These are phyloP conservation scores for Drosophila aldrichi DNA, from an alignment of 2,888 invertebrate species.

Conservation along the genomic window DNA sequence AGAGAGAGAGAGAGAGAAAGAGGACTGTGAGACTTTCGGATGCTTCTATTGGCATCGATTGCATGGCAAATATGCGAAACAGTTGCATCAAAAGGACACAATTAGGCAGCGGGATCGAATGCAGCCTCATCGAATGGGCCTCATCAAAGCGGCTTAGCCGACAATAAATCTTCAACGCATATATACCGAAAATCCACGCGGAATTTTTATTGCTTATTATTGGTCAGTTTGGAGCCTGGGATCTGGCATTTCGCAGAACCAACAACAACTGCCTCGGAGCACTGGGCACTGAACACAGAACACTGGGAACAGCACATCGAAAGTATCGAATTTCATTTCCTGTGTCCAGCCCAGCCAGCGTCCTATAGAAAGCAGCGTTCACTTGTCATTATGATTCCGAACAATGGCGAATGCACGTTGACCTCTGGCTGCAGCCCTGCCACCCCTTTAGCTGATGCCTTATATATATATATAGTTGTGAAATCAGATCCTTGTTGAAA, in stretches of 20 bases:
- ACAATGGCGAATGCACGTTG: constrained; percentile 79
- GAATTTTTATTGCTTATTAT: constrained; percentile 80
- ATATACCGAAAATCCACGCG: constrained; percentile 59
- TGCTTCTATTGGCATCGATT: constrained; percentile 44
- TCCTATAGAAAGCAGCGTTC: constrained; percentile 48
- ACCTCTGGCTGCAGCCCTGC: constrained; percentile 20
- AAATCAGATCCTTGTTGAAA: constrained; percentile 81
- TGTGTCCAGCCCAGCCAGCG: constrained; percentile 59
- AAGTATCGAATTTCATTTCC: constrained; percentile 84
- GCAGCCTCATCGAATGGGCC: constrained; percentile 14
- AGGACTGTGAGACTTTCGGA: constrained; percentile 15
- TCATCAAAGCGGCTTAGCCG: constrained; percentile 76
- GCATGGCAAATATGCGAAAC: constrained; percentile 70
- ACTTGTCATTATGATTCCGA: constrained; percentile 76
- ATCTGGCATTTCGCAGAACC: constrained; percentile 51
- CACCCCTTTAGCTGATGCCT: neutral
- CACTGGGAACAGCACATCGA: constrained; percentile 30
- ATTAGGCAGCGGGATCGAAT: constrained; percentile 54
- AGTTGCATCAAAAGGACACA: constrained; percentile 76
- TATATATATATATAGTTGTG: constrained; percentile 54
- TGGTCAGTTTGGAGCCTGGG: constrained; percentile 44
- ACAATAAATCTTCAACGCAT: constrained; percentile 74
- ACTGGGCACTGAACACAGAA: too few relatives aligned
- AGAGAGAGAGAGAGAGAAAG: too few relatives aligned
- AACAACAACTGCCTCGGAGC: constrained; percentile 30